phyloP scores from a whole-genome alignment of 2,113 vertebrate species.

The Nyctibius bracteatus region DNA sequence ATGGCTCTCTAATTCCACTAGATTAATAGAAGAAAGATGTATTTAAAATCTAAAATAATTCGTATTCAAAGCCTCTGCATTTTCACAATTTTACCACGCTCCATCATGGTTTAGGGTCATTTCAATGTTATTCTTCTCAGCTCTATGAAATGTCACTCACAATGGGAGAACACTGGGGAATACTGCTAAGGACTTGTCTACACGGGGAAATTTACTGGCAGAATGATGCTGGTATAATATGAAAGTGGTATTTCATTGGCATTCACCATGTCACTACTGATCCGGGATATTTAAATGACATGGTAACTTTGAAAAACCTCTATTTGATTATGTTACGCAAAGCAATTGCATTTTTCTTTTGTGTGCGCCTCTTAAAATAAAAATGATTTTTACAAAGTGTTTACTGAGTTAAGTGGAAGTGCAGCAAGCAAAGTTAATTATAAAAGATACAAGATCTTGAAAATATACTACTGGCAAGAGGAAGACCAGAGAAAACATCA shows the following conservation, averaged over 20 bases:
- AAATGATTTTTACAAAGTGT: slow-evolving; percentile 17
- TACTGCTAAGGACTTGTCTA: slow-evolving; percentile 29
- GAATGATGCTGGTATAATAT: slow-evolving; percentile 3
- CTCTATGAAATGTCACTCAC: slow-evolving; percentile 39
- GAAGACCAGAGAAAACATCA: neutral
- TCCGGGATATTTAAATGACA: neutral
- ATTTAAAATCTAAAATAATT: slow-evolving; percentile 34
- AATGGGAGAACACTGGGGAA: slow-evolving; percentile 40
- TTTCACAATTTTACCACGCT: slow-evolving; percentile 35
- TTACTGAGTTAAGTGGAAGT: slow-evolving; percentile 15
- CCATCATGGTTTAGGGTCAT: slow-evolving; percentile 21
- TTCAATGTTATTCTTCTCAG: slow-evolving; percentile 45
- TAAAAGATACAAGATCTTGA: neutral
- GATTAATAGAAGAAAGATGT: slow-evolving; percentile 38
- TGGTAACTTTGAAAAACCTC: slow-evolving; percentile 46
- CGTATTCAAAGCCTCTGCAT: slow-evolving; percentile 8
- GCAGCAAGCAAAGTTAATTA: neutral
- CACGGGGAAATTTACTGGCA: neutral
- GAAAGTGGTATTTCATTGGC: slow-evolving; percentile 30
- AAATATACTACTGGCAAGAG: neutral
- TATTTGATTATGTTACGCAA: neutral
- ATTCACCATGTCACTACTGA: slow-evolving; percentile 44
- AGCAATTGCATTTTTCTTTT: slow-evolving; percentile 33
- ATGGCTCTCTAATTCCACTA: slow-evolving; percentile 30
- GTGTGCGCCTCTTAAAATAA: slow-evolving; percentile 20